Evolutionary conservation across 2,113 vertebrate genomes (phyloP).

Genomic region (Podiceps cristatus): DNA sequence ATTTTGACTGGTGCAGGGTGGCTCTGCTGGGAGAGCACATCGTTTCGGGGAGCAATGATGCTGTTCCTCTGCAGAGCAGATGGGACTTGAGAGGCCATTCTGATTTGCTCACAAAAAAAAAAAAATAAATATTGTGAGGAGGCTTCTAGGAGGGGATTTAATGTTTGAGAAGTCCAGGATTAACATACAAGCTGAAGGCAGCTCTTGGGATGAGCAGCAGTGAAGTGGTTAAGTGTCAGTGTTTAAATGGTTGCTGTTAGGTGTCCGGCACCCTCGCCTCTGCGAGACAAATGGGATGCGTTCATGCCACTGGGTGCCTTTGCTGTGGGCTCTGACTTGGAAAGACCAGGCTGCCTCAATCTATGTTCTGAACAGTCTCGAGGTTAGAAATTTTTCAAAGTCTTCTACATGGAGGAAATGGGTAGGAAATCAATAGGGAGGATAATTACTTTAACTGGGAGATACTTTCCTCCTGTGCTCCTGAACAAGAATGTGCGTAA

Average conservation of each 20-base stretch:
- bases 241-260: not conserved
- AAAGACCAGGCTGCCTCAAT: not conserved
- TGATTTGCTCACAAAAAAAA: too few relatives aligned
- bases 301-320: constrained; percentile 2
- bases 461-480: not conserved
- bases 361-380: not conserved
- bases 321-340: constrained; percentile 1
- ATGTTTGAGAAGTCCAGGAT: not conserved
- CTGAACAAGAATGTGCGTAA: not conserved
- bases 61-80: fast-evolving
- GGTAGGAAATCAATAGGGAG: constrained; percentile 9
- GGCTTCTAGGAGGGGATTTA: not conserved
- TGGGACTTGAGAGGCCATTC: not conserved
- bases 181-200: not conserved
- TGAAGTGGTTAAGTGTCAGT: not conserved
- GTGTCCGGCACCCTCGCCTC: fast-evolving
- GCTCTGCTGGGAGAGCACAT: not conserved
- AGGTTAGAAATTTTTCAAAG: constrained; percentile 5
- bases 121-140: not conserved
- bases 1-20: not conserved
- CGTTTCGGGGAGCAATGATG: fast-evolving
- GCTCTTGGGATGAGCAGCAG: not conserved
- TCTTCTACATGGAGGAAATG: not conserved
- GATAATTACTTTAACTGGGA: not conserved
- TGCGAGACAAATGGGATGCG: not conserved